These are phyloP conservation scores for Cryptosula pallasiana DNA, from an alignment of 2,888 invertebrate genomes.

Conservation along the genomic window DNA sequence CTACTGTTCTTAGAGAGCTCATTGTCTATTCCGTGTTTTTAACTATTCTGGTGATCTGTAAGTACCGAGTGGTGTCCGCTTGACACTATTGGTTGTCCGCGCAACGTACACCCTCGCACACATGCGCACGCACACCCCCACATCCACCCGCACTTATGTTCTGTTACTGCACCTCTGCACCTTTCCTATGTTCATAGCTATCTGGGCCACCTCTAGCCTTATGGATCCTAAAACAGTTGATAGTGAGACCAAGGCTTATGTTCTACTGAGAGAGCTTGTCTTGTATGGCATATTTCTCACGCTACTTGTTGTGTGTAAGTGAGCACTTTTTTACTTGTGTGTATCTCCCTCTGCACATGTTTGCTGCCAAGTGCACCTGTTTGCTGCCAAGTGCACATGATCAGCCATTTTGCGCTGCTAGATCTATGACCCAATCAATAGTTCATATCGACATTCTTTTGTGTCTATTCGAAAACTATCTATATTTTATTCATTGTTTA, in stretches of 20 bases:
- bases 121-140: background rate
- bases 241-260: conserved; percentile 17
- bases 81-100: background rate
- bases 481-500: background rate
- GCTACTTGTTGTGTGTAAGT: conserved; percentile 19
- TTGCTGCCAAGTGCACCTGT: too few relatives aligned
- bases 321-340: background rate
- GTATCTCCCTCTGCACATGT: background rate
- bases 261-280: conserved; percentile 19
- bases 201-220: conserved; percentile 20
- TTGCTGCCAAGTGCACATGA: background rate
- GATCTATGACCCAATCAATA: background rate
- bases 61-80: background rate
- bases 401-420: background rate
- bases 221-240: conserved; percentile 13
- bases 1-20: conserved; percentile 19
- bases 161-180: background rate
- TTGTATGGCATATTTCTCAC: conserved; percentile 23
- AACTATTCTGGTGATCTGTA: conserved; percentile 6
- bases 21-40: background rate
- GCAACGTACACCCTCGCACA: background rate
- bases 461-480: too few relatives aligned
- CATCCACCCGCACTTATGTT: background rate
- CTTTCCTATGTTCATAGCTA: background rate
- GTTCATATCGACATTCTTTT: background rate